phyloP scores from a whole-genome alignment of 2,888 invertebrate genomes.

The Pardosa pseudoannulata region DNA sequence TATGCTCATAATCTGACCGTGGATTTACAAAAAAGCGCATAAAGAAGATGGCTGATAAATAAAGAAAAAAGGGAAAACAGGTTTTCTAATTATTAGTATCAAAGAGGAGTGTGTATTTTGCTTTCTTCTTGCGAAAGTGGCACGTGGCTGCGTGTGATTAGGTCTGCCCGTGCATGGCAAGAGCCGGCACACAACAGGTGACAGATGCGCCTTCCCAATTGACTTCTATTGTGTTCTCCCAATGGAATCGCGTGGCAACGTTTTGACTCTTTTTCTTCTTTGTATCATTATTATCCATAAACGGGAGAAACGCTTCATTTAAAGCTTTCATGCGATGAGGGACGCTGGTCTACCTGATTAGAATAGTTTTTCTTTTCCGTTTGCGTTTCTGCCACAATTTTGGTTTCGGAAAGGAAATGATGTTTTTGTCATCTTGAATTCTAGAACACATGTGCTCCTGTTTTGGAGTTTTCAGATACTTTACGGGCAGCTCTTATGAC shows the following conservation, averaged over 20 bases:
- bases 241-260: conserved; percentile 30
- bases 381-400: too few relatives aligned
- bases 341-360: too few relatives aligned
- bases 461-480: too few relatives aligned
- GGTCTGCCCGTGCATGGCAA: conserved; percentile 40
- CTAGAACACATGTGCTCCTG: too few relatives aligned
- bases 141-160: conserved; percentile 51
- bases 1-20: not conserved
- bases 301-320: not conserved
- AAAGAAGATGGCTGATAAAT: not conserved
- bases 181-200: conserved; percentile 54
- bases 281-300: not conserved
- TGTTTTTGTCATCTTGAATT: too few relatives aligned
- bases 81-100: conserved; percentile 17
- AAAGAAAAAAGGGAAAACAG: not conserved
- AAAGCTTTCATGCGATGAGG: conserved; percentile 4
- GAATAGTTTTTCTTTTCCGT: too few relatives aligned
- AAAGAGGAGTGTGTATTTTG: conserved; percentile 6
- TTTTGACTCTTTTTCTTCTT: conserved; percentile 13
- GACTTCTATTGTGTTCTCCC: conserved; percentile 38
- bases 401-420: too few relatives aligned
- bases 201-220: conserved; percentile 42
- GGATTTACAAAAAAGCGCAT: conserved; percentile 9
- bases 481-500: too few relatives aligned
- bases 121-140: conserved; percentile 13